phyloP scores from a whole-genome alignment of 2,888 invertebrate species.

The Stenodema calcarata region DNA sequence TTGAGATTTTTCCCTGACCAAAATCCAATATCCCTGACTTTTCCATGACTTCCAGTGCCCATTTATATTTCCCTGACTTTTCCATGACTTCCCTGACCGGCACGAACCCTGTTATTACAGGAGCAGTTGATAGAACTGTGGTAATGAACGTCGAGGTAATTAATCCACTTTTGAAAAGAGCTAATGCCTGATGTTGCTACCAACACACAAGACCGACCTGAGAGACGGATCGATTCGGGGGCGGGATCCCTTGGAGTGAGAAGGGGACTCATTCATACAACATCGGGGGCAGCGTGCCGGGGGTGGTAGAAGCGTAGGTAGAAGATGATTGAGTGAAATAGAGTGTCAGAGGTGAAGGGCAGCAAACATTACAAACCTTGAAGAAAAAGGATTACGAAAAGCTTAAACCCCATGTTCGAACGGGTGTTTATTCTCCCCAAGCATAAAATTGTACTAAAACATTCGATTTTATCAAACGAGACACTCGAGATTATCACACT shows the following conservation, averaged over 20 bases:
- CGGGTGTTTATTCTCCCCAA: neutral
- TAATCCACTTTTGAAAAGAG: neutral
- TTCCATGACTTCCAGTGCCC: too few relatives aligned
- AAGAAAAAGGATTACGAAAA: neutral
- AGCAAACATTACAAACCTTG: neutral
- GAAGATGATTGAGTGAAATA: slow-evolving; percentile 2
- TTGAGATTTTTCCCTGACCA: too few relatives aligned
- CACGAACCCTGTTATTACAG: too few relatives aligned
- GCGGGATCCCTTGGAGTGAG: neutral
- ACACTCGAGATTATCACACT: too few relatives aligned
- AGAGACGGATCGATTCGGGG: neutral
- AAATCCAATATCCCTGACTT: too few relatives aligned
- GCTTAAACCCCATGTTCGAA: neutral
- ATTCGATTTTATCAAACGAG: too few relatives aligned
- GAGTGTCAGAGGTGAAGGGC: slow-evolving; percentile 13
- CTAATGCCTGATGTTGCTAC: neutral
- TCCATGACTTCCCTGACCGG: too few relatives aligned
- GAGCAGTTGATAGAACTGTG: too few relatives aligned
- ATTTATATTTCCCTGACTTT: too few relatives aligned
- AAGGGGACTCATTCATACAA: slow-evolving; percentile 13
- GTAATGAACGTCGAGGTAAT: neutral
- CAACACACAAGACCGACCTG: neutral
- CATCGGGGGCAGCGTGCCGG: neutral
- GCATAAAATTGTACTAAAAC: too few relatives aligned
- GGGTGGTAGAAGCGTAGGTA: neutral